Percentiles rank a stretch among this genome's conserved stretches.
Evolutionary conservation across 1,140 invertebrate genomes (phyloP).

Genomic region (Drosophila melanica): DNA sequence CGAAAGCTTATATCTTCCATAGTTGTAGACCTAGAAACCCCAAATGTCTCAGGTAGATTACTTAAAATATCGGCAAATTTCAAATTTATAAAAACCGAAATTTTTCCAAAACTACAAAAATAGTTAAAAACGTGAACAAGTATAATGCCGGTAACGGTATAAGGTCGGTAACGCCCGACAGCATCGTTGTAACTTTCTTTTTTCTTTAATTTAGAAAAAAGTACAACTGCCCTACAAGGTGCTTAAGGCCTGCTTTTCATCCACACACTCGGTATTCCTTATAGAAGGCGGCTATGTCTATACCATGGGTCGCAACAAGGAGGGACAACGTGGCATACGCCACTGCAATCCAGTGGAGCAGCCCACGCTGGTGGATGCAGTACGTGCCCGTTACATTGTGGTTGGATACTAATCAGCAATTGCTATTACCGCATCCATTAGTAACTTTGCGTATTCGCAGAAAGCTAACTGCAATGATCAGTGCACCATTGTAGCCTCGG

Average conservation of each 20-base stretch:
- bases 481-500: constrained; percentile 87
- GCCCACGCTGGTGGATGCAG: constrained; percentile 85
- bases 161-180: too few species aligned
- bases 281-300: constrained; percentile 88
- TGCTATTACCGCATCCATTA: too few species aligned
- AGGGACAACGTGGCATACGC: constrained; percentile 85
- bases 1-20: too few species aligned
- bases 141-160: too few species aligned
- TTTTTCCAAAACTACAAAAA: too few species aligned
- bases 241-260: constrained; percentile 86
- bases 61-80: too few species aligned
- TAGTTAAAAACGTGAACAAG: too few species aligned
- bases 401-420: constrained; percentile 71
- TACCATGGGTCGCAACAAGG: constrained; percentile 87
- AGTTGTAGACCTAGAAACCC: too few species aligned
- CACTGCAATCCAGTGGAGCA: constrained; percentile 75
- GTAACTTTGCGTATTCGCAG: constrained; percentile 29
- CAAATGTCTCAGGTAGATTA: too few species aligned
- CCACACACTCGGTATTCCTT: constrained; percentile 86
- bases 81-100: too few species aligned
- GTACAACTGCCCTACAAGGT: constrained; percentile 83
- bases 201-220: constrained; percentile 55
- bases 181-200: neutral
- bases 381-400: constrained; percentile 85
- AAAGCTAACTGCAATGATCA: constrained; percentile 86